A percentile compares a stretch with the other conserved stretches of the same genome.
Evolutionary conservation across 2,888 invertebrate species (phyloP).

Genomic region (Xylota segnis): DNA sequence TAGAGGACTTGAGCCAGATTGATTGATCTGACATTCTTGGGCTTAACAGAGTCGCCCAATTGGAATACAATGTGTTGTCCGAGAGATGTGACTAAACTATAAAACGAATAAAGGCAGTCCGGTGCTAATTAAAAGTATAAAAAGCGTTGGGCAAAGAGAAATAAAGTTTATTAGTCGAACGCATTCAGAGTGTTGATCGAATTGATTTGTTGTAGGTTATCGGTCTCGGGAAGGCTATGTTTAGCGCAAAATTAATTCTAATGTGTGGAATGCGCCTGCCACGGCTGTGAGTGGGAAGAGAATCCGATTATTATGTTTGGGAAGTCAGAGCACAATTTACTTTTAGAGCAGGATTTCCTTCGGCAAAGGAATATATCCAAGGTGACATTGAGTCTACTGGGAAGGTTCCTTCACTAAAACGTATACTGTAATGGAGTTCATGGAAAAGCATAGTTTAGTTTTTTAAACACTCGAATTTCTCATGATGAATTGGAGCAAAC

Average conservation of each 20-base stretch:
- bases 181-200: slow-evolving; percentile 32
- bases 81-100: slow-evolving; percentile 37
- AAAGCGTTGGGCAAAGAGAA: neutral
- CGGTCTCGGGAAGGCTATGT: slow-evolving; percentile 16
- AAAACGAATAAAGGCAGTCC: slow-evolving; percentile 4
- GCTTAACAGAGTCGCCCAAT: slow-evolving; percentile 13
- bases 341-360: slow-evolving; percentile 1
- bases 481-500: no score
- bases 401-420: neutral
- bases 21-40: slow-evolving; percentile 37
- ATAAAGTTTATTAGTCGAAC: slow-evolving; percentile 12
- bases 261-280: neutral
- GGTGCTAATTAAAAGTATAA: slow-evolving; percentile 2
- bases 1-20: slow-evolving; percentile 30
- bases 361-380: neutral
- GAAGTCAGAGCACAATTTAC: slow-evolving; percentile 3
- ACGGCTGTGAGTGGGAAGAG: neutral
- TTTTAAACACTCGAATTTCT: no score
- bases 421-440: neutral
- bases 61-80: slow-evolving; percentile 6
- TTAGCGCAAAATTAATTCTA: slow-evolving; percentile 20
- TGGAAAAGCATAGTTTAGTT: no score
- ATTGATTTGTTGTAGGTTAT: slow-evolving; percentile 23
- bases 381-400: neutral
- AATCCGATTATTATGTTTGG: neutral